Base-by-base conservation (phyloP, 2,113 vertebrate species). In the Mormyrus iriodes region DNA sequence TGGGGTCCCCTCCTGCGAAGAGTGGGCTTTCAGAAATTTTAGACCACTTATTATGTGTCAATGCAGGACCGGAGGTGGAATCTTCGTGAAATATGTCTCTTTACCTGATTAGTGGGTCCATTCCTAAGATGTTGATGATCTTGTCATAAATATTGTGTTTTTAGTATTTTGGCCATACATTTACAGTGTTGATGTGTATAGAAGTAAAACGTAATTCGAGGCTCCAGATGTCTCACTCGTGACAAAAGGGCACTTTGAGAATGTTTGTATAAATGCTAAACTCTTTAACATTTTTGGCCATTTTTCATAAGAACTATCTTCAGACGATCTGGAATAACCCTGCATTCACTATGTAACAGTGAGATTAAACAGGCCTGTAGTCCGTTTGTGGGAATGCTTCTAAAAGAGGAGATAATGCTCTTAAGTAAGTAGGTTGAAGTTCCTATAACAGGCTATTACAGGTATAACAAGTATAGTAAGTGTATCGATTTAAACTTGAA, bases 401-500 rank as follows among this genome's bases (percentile, higher is more conserved):
- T 88, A 53, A 51, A 82, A 76, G 53, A 42, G 6, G 73, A 52
- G 19, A 17, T 13, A n/a, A 21, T 53, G 48, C 49, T 88, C 52
- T 39, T 88, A 83, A 82, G 61, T 88, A 31, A 84, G 85, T 48
- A 39, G 35, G 69, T 35, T 79, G 31, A 82, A 31, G 4, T 31
- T 88, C 21, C 13, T 53, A 9, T 52, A 82, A 39, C 49, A 21
- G 39, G 31, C 46, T 53, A 24, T 53, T 21, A 52, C 7, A 31
- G 42, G 58, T n/a, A n/a, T n/a, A n/a, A n/a, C n/a, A n/a, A n/a
- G 46, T 17, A 31, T 39, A 9, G 13, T 42, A 48, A 19, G 65
- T 88, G 73, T 53, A 79, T 88, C 48, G 65, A 88, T 79, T 88
- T 51, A 61, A 69, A 73, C 61, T 49, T 8, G 46, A 31, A 88